phyloP scores from a whole-genome alignment of 30 jellyfish, hydroid and myxozoan genomes.

The Rhopilema esculentum region DNA sequence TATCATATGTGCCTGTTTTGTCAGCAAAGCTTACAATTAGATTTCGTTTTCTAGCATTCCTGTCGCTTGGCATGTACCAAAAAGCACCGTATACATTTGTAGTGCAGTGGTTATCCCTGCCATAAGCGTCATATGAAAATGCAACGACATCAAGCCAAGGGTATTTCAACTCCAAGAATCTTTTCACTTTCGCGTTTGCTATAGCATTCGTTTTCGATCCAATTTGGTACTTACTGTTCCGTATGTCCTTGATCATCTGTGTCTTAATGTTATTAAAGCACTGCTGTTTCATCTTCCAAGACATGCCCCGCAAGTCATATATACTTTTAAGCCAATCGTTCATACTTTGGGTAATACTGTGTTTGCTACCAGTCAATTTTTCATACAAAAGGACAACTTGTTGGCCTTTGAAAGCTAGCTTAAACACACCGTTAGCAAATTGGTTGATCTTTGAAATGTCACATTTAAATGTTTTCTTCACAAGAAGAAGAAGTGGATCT shows the following conservation, averaged over 20 bases:
- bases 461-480: too few relatives aligned
- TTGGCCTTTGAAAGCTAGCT: constrained; percentile 21
- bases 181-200: too few relatives aligned
- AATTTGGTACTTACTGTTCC: too few relatives aligned
- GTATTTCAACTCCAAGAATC: constrained; percentile 24
- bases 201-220: too few relatives aligned
- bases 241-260: too few relatives aligned
- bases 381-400: constrained; percentile 18
- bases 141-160: constrained; percentile 33
- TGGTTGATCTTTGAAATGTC: too few relatives aligned
- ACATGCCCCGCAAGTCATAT: neutral
- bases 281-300: neutral
- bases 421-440: too few relatives aligned
- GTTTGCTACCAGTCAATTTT: constrained; percentile 25
- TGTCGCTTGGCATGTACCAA: constrained; percentile 30
- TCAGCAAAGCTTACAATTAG: constrained; percentile 26
- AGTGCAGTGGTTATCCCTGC: constrained; percentile 7
- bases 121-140: constrained; percentile 29
- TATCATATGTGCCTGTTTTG: too few relatives aligned
- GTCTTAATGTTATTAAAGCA: constrained; percentile 10
- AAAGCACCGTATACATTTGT: constrained; percentile 1
- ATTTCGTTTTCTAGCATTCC: constrained; percentile 38
- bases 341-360: neutral
- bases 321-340: constrained; percentile 6
- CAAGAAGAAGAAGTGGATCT: too few relatives aligned